Conservation (phyloP, 2,888 invertebrate genomes). For the Tenthredo amoena region DNA sequence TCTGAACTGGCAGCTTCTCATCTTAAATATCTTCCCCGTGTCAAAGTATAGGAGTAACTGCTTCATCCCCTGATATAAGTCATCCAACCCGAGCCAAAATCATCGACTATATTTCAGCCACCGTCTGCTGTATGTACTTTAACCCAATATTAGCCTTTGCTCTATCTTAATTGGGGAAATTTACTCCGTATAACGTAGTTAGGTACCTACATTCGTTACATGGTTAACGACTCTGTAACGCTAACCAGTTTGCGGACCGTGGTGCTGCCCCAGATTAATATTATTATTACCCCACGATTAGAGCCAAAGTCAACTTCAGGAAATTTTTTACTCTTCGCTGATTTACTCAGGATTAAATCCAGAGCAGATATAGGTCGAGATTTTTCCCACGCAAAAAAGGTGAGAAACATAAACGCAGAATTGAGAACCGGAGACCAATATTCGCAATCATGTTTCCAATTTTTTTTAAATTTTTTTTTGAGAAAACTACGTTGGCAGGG, state of each 20-base stretch:
- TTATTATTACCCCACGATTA: background rate
- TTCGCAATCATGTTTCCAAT: too few relatives aligned
- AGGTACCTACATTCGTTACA: background rate
- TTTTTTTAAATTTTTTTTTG: too few relatives aligned
- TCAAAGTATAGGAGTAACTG: background rate
- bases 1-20: background rate
- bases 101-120: constrained; percentile 12
- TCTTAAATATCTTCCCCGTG: background rate
- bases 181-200: constrained; percentile 5
- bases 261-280: background rate
- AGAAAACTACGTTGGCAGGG: background rate
- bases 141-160: constrained; percentile 30
- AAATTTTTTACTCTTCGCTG: background rate
- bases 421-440: too few relatives aligned
- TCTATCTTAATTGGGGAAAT: constrained; percentile 41
- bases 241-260: background rate
- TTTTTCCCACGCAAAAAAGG: background rate
- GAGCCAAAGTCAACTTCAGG: background rate
- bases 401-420: too few relatives aligned
- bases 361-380: background rate
- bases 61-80: background rate
- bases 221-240: background rate
- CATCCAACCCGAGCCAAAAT: background rate
- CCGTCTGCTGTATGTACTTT: background rate
- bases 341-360: background rate